phyloP scores from a whole-genome alignment of 2,113 vertebrate species.

The Pterocles gutturalis region DNA sequence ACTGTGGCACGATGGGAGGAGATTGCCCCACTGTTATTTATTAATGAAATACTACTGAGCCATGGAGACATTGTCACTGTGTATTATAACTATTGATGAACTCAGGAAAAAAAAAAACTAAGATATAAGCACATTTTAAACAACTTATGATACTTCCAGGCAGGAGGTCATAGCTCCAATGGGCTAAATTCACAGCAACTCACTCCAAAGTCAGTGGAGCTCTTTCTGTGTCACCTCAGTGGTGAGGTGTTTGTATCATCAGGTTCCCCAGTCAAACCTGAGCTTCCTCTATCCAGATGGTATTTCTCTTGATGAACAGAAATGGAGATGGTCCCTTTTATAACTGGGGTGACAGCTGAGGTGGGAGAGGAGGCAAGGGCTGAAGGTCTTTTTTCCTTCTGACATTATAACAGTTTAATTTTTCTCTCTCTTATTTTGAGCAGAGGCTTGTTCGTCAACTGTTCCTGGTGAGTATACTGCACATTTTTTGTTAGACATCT shows the following conservation, averaged over 20 bases:
- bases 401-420: neutral
- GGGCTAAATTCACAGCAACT: neutral
- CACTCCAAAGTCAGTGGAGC: neutral
- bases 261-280: neutral
- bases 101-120: fast-evolving
- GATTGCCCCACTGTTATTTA: neutral
- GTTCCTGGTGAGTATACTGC: slow-evolving; percentile 81
- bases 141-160: neutral
- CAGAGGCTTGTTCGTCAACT: slow-evolving; percentile 86
- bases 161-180: neutral
- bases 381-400: neutral
- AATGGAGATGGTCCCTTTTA: neutral
- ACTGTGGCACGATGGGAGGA: neutral
- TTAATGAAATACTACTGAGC: neutral
- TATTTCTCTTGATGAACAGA: neutral
- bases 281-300: fast-evolving
- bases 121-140: neutral
- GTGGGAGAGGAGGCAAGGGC: neutral
- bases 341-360: neutral
- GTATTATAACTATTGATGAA: neutral
- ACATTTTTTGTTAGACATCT: neutral
- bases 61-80: neutral
- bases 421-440: slow-evolving; percentile 47
- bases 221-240: neutral
- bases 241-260: neutral